Evolutionary conservation across 2,888 invertebrate species (phyloP).

Genomic region (Xanthorhoe spadicearia): DNA sequence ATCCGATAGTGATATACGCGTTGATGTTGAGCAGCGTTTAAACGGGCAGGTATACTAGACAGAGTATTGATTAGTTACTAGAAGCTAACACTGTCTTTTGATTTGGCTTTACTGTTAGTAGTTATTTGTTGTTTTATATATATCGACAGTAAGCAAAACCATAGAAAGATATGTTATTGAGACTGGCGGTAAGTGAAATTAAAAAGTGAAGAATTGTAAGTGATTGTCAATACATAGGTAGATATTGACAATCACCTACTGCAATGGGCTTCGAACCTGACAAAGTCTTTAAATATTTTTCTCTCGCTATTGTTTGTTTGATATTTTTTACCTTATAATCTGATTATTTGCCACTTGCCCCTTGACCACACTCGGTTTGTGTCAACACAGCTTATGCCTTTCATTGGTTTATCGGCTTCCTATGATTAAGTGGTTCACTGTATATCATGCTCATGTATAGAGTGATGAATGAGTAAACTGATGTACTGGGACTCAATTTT

Average conservation of each 20-base stretch:
- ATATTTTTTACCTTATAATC: too few species aligned
- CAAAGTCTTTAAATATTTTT: too few species aligned
- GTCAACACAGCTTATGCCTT: not conserved
- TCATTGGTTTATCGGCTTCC: constrained; percentile 27
- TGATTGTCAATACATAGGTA: too few species aligned
- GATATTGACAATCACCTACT: too few species aligned
- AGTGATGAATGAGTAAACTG: not conserved
- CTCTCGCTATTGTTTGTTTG: too few species aligned
- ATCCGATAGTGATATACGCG: constrained; percentile 7
- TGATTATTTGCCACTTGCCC: not conserved
- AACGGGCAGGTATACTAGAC: not conserved
- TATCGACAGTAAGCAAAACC: too few species aligned
- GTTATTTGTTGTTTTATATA: not conserved
- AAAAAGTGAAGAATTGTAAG: too few species aligned
- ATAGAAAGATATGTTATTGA: too few species aligned
- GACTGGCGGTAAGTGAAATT: too few species aligned
- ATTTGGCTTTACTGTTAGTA: not conserved
- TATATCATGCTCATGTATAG: not conserved
- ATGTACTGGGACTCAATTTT: not conserved
- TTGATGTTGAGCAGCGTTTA: not conserved
- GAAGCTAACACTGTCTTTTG: not conserved
- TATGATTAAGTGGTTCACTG: constrained; percentile 28
- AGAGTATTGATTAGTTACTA: not conserved
- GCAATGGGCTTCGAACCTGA: too few species aligned
- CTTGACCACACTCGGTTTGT: not conserved